A percentile compares a stretch with the other conserved stretches of the same genome.
Evolutionary conservation across 2,797 vertebrate species (phyloP).

Genomic region (Danio choprae): DNA sequence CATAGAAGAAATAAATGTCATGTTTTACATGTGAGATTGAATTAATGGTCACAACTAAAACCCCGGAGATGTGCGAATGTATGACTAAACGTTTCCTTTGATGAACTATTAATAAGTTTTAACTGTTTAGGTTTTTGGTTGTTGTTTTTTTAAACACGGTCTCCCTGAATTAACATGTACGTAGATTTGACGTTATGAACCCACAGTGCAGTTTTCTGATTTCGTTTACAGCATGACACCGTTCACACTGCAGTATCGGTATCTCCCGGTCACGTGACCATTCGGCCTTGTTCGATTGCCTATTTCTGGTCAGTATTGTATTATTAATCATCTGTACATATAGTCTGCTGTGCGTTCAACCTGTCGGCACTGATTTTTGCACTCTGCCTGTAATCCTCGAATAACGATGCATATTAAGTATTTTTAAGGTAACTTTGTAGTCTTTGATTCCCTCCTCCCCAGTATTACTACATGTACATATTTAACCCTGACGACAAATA

Average conservation of each 20-base stretch:
- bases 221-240: conserved; percentile 16
- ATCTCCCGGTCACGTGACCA: conserved; percentile 21
- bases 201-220: conserved; percentile 1
- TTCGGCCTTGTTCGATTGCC: conserved; percentile 18
- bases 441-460: conserved; percentile 60
- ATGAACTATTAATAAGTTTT: neutral
- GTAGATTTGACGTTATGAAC: conserved; percentile 13
- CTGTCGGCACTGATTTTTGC: conserved; percentile 69
- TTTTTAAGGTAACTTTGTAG: conserved; percentile 75
- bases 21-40: neutral
- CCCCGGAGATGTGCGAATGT: conserved; percentile 15
- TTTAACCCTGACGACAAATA: conserved; percentile 70
- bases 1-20: neutral
- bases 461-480: conserved; percentile 73
- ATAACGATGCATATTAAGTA: conserved; percentile 62
- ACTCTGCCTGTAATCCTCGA: conserved; percentile 73
- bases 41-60: conserved; percentile 1
- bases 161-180: neutral
- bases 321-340: conserved; percentile 64
- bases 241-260: neutral
- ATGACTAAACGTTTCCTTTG: conserved; percentile 3
- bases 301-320: conserved; percentile 48
- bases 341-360: conserved; percentile 69
- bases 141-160: neutral
- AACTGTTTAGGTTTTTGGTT: neutral